These are phyloP conservation scores for Ceratina australensis DNA, from an alignment of 1,140 invertebrate genomes.

Conservation along the genomic window DNA sequence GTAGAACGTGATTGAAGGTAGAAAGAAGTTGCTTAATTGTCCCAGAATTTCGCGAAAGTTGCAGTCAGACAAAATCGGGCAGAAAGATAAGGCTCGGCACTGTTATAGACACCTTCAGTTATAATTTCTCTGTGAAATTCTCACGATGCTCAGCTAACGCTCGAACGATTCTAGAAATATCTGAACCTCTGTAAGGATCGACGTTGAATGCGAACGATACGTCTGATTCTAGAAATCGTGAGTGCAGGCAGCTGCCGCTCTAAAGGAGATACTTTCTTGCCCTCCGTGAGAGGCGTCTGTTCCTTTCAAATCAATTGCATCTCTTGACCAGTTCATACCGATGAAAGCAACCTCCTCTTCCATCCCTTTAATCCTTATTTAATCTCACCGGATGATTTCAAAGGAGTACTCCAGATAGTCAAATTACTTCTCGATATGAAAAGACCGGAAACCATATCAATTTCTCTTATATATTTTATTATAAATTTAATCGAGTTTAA, in stretches of 20 bases:
- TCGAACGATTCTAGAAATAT: neutral
- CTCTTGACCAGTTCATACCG: conserved; percentile 46
- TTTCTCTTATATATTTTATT: too few species aligned
- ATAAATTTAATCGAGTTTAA: too few species aligned
- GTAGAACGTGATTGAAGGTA: neutral
- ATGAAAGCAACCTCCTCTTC: conserved; percentile 4
- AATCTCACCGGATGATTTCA: neutral
- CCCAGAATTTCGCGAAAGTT: neutral
- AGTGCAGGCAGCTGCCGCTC: conserved; percentile 16
- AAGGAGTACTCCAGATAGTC: neutral
- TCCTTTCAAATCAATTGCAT: conserved; percentile 63
- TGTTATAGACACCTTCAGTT: neutral
- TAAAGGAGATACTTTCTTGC: conserved; percentile 38
- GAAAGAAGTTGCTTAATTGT: neutral
- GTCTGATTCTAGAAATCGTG: neutral
- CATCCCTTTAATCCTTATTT: neutral
- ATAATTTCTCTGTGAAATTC: neutral
- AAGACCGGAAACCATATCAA: too few species aligned
- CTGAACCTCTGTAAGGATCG: neutral
- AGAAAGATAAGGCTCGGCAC: neutral
- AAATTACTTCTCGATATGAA: too few species aligned
- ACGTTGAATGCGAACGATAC: neutral
- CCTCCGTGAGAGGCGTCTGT: conserved; percentile 75
- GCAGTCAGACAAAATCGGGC: too few species aligned
- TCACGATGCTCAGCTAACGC: neutral